These are phyloP conservation scores for Ephialtes manifestator DNA, from an alignment of 2,888 invertebrate genomes.

Conservation along the genomic window DNA sequence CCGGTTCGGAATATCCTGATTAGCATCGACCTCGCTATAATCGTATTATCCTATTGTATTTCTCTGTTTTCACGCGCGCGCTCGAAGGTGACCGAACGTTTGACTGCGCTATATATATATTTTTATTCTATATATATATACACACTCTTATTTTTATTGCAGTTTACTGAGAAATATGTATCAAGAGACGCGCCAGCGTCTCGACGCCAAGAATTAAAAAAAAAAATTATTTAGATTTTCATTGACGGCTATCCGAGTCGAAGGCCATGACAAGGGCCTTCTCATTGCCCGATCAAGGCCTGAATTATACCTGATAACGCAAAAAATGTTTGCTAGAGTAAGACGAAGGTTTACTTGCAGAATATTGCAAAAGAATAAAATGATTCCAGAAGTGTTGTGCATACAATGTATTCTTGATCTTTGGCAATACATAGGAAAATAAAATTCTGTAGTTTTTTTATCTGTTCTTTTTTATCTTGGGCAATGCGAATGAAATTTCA, in stretches of 20 bases:
- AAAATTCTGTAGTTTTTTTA: no score
- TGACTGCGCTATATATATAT: background rate
- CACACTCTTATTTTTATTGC: background rate
- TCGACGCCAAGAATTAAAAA: no score
- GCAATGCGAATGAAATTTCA: no score
- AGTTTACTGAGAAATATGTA: background rate
- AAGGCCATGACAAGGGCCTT: no score
- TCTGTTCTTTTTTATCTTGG: no score
- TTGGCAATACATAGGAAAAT: no score
- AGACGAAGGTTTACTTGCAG: background rate
- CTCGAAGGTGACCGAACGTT: conserved; percentile 20
- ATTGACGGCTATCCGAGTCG: background rate
- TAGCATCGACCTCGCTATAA: conserved; percentile 64
- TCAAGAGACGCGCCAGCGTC: no score
- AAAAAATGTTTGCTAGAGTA: no score
- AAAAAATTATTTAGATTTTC: no score
- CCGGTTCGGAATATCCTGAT: conserved; percentile 63
- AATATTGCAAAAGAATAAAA: background rate
- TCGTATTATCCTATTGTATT: conserved; percentile 50
- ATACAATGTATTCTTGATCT: background rate
- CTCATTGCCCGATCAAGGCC: no score
- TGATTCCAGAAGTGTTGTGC: background rate
- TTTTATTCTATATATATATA: no score
- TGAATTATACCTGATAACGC: no score
- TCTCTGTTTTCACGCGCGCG: conserved; percentile 8